Percentiles rank a stretch among this genome's conserved stretches.
Conservation (phyloP, 35 echinoderm and acorn worm species). For the Lytechinus pictus region DNA sequence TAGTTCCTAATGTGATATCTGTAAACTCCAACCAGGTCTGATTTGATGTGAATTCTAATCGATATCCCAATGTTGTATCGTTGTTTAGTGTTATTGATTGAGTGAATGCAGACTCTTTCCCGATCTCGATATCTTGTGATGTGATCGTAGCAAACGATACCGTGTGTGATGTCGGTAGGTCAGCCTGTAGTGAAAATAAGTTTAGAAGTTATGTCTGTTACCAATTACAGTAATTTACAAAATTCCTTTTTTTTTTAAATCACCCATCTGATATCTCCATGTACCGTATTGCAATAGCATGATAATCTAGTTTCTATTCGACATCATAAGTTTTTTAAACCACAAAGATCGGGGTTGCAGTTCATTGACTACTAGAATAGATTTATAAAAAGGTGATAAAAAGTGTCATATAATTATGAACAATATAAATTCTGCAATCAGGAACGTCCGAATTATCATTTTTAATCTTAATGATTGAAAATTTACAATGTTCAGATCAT, state of each 20-base stretch:
- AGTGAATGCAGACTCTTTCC: constrained; percentile 19
- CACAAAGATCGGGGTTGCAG: too few species aligned
- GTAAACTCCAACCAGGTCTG: constrained; percentile 31
- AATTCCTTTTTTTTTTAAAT: neutral
- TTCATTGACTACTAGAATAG: too few species aligned
- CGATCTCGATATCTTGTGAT: constrained; percentile 36
- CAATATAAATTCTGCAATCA: too few species aligned
- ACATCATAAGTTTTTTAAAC: too few species aligned
- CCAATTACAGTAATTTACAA: too few species aligned
- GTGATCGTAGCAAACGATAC: neutral
- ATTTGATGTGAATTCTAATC: neutral
- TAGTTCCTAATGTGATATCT: neutral
- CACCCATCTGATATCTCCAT: neutral
- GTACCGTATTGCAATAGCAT: too few species aligned
- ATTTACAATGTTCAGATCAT: too few species aligned
- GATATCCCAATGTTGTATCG: constrained; percentile 29
- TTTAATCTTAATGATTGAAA: too few species aligned
- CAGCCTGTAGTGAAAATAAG: neutral
- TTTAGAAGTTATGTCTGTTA: neutral
- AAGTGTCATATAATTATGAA: too few species aligned
- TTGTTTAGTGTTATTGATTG: neutral
- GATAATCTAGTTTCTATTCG: too few species aligned
- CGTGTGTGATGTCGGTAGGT: neutral
- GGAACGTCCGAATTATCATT: too few species aligned
- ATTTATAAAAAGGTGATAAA: too few species aligned